Base-by-base conservation (phyloP, 1,140 invertebrate species). In the Diorhabda carinulata region DNA sequence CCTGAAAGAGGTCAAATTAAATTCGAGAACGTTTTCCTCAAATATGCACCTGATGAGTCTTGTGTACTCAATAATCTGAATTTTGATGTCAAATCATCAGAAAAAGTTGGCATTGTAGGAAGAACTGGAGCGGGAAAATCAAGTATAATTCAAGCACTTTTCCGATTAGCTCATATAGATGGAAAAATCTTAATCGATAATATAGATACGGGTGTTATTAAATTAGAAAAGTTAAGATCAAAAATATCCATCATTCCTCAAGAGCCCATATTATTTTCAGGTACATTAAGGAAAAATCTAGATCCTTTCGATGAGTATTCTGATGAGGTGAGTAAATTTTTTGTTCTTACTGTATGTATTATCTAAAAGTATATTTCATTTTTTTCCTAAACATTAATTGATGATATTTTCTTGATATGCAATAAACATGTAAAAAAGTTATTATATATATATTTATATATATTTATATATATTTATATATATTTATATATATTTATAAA, bases 241-340 rank as follows among this genome's bases (percentile, higher is more conserved):
- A 85, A 84, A 70, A 82, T 92, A 52, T 88, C 89, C 2, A 90
- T 92, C 63, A 91, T 92, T 70, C 90, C 90, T 10, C 90, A 91
- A 79, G 89, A 86, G 64, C 89, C 90, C 3, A 85, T 92, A n/a
- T 76, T 91, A 6, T 90, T 91, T 79, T 91, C 92, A 68, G 88
- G 87, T n/a, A 84, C 83, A 45, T 71, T 90, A 64, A 76, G 90
- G 60, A 84, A 85, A 73, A 90, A 91, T 79, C 75, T 88, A 47
- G 87, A 88, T 76, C 78, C 87, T 0, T 79, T 79, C 61, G 74
- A 79, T 52, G 88, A 89, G 42, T 89, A 89, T 64, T 78, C 86
- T 74, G 82, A 85, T 60, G 76, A 77, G 77, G 73, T 87, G 84
- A 61, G 47, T 52, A 25, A 25, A 4, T 52, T 52, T 52, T 0